Conservation (phyloP, 2,888 invertebrate species). For the Caenorhabditis sp. region DNA sequence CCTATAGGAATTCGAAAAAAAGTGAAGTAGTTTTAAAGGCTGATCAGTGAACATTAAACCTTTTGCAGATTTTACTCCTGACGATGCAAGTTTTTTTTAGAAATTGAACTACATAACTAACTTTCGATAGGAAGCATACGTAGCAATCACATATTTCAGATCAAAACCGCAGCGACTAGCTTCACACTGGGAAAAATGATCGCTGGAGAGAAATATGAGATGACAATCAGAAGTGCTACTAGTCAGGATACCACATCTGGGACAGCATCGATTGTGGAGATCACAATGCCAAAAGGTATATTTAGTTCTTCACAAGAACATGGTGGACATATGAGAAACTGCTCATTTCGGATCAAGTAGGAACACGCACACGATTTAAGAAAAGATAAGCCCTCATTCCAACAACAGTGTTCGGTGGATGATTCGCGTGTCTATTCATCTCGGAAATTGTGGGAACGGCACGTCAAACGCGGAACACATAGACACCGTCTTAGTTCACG, state of each 20-base stretch:
- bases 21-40: no score
- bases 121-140: not conserved
- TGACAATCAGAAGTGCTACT: constrained; percentile 80
- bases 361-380: constrained; percentile 8
- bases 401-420: constrained; percentile 8
- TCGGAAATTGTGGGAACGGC: constrained; percentile 7
- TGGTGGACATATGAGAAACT: constrained; percentile 13
- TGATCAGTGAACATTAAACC: no score
- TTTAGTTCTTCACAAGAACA: not conserved
- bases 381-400: not conserved
- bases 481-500: not conserved
- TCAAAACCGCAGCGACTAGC: constrained; percentile 79
- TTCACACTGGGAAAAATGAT: constrained; percentile 79
- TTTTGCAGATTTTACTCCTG: no score
- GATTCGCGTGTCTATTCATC: constrained; percentile 13
- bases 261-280: constrained; percentile 82
- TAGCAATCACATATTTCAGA: constrained; percentile 67
- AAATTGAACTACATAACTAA: no score
- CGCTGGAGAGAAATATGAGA: constrained; percentile 81
- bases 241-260: constrained; percentile 67
- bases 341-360: constrained; percentile 3
- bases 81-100: no score
- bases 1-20: no score
- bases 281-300: constrained; percentile 79
- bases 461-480: constrained; percentile 18